Base-by-base conservation (phyloP, 2,797 vertebrate genomes). In the Sebastes diaconus region DNA sequence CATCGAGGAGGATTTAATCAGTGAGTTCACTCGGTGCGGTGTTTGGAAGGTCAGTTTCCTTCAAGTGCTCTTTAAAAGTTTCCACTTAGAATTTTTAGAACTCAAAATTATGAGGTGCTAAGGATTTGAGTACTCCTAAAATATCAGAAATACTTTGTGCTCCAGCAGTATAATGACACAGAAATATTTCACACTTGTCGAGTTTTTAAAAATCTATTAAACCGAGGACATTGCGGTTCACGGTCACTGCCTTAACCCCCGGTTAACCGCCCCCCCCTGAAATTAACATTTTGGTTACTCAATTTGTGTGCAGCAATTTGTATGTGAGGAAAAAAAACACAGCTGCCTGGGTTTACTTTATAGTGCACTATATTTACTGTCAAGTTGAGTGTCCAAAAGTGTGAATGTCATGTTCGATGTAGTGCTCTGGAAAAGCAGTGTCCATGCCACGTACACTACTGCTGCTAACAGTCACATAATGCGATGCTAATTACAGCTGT, bases 1-100 rank as follows among this genome's bases (percentile, higher is more conserved):
- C 59, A 68, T 5, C 66, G 34, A 68, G 29, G 29, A 73, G 68
- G 76, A 84, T 58, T 64, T 78, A 88, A 85, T 90, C 77, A 88
- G 79, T 60, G 54, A 70, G 32, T 16, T 66, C 58, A 75, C 63
- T 80, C 68, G 25, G 30, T 66, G 65, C 8, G 9, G 24, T 63
- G 71, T 83, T 79, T 68, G 8, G 22, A 68, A 63, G 22, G n/a
- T 59, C 39, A 5, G 61, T 68, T 80, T 61, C 30, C 25, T 79
- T 83, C 10, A 54, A 86, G 75, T 61, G 54, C 39, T 80, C 36
- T 32, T 60, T 67, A 32, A 61, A 75, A 68, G 60, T 61, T 59
- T 27, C 18, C n/a, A 11, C 25, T 20, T 13, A 22, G 2, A 34
- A 73, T 57, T 75, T 75, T 72, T 13, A 7, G 25, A 24, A 54